Base-by-base conservation (phyloP, 2,797 vertebrate species). In the Smutsia temminckii region DNA sequence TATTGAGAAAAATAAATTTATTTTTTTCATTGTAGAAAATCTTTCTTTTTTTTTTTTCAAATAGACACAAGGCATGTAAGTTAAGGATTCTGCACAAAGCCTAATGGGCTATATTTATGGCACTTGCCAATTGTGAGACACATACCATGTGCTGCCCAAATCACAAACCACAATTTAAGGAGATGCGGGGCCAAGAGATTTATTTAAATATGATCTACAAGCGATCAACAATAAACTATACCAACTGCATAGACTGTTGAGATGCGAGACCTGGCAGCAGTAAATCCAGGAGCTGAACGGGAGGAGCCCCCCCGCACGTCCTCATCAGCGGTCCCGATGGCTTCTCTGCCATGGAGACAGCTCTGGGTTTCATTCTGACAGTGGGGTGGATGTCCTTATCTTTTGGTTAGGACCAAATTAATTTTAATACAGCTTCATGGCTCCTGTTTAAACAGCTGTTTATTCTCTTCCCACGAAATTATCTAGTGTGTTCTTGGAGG, bases 331-430 rank as follows among this genome's bases (percentile, higher is more conserved):
- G 17, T 7, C 64, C 11, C 8, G 11, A 12, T 0, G 0, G 21
- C 46, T 20, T 12, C 20, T 34, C 25, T 1, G 3, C 29, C 0
- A 0, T 0, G 2, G 42, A 40, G 23, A 23, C 0, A 64, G 63
- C 51, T 79, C 25, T 18, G 59, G 77, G 71, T 64, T 81, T 68
- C 11, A 8, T 21, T 57, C 49, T 0, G 4, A 88, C 71, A 89
- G 95, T 25, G 53, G 55, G 37, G 51, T 6, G 7, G 57, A 83
- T 32, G 55, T 1, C 61, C 53, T 88, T 29, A n/a, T 0, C 53
- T 81, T 91, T 95, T 64, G 8, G 79, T 89, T 89, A 95, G 75
- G 95, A 78, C 2, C 95, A 84, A 93, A 88, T 74, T 95, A 92
- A 96, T 71, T 95, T 40, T 93, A 29, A 95, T 42, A n/a, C 51